Percentiles rank a stretch among this genome's conserved stretches.
phyloP scores from a whole-genome alignment of 2,113 vertebrate species.

The Heliornis fulica region DNA sequence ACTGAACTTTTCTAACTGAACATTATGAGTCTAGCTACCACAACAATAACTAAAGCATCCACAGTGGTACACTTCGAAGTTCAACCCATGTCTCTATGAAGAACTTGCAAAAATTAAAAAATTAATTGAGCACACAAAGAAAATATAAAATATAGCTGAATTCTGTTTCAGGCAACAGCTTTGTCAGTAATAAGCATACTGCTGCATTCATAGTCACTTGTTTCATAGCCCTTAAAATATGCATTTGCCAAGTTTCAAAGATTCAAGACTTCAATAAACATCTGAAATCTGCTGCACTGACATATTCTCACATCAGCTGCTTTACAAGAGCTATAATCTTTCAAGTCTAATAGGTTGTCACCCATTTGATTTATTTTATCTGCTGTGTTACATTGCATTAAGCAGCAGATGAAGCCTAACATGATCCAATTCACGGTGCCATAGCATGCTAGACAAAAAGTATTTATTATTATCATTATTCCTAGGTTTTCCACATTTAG shows the following conservation, averaged over 20 bases:
- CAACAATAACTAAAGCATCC: background rate
- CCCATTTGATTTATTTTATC: conserved; percentile 55
- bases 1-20: background rate
- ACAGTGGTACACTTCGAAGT: background rate
- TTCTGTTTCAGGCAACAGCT: background rate
- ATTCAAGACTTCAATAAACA: conserved; percentile 34
- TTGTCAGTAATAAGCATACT: background rate
- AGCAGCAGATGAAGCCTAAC: conserved; percentile 58
- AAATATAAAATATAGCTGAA: background rate
- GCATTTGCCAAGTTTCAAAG: conserved; percentile 19
- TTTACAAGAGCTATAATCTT: conserved; percentile 55
- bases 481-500: background rate
- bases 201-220: background rate
- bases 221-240: conserved; percentile 12
- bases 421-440: background rate
- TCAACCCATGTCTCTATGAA: background rate
- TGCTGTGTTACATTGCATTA: conserved; percentile 55
- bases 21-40: background rate
- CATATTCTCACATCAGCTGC: conserved; percentile 29
- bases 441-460: background rate
- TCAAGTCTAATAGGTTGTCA: conserved; percentile 40
- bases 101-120: background rate
- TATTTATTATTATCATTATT: background rate
- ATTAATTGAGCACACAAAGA: background rate
- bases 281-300: conserved; percentile 25